Base-by-base conservation (phyloP, 2,113 vertebrate genomes). In the Poeciliopsis retropinna region DNA sequence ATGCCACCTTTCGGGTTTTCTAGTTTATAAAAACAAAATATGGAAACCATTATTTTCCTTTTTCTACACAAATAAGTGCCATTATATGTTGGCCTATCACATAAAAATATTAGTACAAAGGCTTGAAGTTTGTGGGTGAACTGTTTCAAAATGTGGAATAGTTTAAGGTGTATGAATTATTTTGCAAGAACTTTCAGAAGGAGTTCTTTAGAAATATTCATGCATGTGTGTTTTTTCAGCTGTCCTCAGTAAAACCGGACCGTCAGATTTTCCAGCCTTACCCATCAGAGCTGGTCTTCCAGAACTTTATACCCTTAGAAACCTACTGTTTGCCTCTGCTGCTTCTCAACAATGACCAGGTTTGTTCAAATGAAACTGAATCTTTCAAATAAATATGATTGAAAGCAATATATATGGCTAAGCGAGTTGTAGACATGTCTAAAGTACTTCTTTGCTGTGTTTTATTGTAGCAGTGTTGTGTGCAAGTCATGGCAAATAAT, bases 271-370 rank as follows among this genome's bases (percentile, higher is more conserved):
- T 97, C 81, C 96, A 96, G 88, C 94, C 96, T 0, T 96, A 92
- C 82, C 97, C 96, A 0, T 95, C 96, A 10, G 94, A 97, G 90
- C 88, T 97, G 75, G 71, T 96, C 25, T 97, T 99, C 86, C 95
- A 97, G 92, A 96, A 92, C 85, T 96, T 94, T 1, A 32, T 61
- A 67, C 92, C 95, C 34, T 91, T 69, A 5, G 85, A 96, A 88
- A 94, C 94, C 41, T 96, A 94, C 11, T 91, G 94, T 78, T 91
- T 96, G 39, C 93, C 92, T 0, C 79, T 98, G 64, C 61, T 91
- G 31, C 91, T 98, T 68, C 91, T 95, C 80, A 98, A 96, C 94
- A 96, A 88, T 0, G 94, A 96, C 92, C 94, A 85, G 94, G 96
- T 88, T 61, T 95, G 66, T 92, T 27, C 2, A 27, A 1, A 39